Conservation (phyloP, 2,797 vertebrate genomes). For the Syngnathus acus region DNA sequence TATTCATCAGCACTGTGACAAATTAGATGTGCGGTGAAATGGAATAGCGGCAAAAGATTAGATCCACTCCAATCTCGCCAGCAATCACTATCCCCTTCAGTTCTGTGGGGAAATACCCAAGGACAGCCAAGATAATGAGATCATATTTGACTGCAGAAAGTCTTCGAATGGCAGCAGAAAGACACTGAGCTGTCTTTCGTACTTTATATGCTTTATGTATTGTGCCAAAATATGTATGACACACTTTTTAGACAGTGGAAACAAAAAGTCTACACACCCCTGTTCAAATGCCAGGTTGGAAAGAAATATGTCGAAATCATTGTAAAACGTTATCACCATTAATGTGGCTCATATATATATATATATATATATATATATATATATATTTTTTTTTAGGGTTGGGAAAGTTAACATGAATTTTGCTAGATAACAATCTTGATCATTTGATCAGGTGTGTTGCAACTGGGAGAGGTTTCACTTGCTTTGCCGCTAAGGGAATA, state of each 20-base stretch:
- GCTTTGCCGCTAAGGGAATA: not conserved
- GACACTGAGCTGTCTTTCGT: slow-evolving; percentile 39
- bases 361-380: too few relatives aligned
- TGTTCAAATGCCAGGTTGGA: not conserved
- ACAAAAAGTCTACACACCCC: not conserved
- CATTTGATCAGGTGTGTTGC: too few relatives aligned
- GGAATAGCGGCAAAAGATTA: slow-evolving; percentile 64
- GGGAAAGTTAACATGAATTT: too few relatives aligned
- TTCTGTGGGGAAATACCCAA: slow-evolving; percentile 69
- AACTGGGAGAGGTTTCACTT: not conserved
- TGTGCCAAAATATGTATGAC: not conserved
- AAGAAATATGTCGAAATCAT: not conserved
- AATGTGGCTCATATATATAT: too few relatives aligned
- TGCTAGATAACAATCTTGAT: too few relatives aligned
- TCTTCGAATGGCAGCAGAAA: slow-evolving; percentile 41
- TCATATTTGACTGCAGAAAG: slow-evolving; percentile 59
- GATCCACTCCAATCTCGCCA: slow-evolving; percentile 65
- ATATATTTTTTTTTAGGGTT: too few relatives aligned
- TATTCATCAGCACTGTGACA: slow-evolving; percentile 71
- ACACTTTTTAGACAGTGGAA: not conserved
- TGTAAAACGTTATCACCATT: too few relatives aligned
- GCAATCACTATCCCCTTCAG: slow-evolving; percentile 64
- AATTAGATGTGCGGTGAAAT: slow-evolving; percentile 72
- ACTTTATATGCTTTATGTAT: not conserved
- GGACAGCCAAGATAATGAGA: slow-evolving; percentile 62